Conservation (phyloP, 2,113 vertebrate species). For the Furnarius figulus region DNA sequence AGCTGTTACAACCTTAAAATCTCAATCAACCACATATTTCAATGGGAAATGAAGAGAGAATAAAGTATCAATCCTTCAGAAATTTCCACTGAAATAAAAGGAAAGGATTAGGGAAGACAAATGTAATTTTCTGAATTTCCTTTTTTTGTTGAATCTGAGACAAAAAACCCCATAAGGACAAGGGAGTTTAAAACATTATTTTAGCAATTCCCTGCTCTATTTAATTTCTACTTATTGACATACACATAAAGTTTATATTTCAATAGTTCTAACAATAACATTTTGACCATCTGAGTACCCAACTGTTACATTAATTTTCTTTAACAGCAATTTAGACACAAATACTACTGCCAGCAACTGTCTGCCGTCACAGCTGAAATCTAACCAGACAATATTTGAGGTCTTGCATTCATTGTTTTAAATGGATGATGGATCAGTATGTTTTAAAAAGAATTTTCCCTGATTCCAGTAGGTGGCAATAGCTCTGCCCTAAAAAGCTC, state of each 20-base stretch:
- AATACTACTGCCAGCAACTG: not conserved
- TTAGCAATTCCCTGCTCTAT: not conserved
- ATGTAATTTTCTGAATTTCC: not conserved
- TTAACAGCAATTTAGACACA: not conserved
- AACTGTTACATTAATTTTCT: not conserved
- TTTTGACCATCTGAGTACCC: not conserved
- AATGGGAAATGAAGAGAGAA: not conserved
- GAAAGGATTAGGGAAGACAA: accelerated
- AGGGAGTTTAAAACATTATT: not conserved
- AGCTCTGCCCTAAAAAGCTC: slow-evolving; percentile 10
- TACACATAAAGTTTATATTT: not conserved
- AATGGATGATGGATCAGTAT: not conserved
- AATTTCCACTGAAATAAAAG: not conserved
- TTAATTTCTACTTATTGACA: not conserved
- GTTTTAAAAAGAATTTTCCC: not conserved
- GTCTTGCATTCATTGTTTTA: not conserved
- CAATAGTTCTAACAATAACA: not conserved
- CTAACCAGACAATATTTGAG: not conserved
- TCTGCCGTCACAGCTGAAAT: not conserved
- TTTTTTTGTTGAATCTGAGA: not conserved
- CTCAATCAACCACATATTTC: not conserved
- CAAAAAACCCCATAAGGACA: accelerated
- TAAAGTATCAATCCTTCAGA: not conserved
- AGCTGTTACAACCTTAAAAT: not conserved
- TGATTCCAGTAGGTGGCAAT: slow-evolving; percentile 49